Conservation (phyloP, 2,113 vertebrate species). For the Smithornis capensis region DNA sequence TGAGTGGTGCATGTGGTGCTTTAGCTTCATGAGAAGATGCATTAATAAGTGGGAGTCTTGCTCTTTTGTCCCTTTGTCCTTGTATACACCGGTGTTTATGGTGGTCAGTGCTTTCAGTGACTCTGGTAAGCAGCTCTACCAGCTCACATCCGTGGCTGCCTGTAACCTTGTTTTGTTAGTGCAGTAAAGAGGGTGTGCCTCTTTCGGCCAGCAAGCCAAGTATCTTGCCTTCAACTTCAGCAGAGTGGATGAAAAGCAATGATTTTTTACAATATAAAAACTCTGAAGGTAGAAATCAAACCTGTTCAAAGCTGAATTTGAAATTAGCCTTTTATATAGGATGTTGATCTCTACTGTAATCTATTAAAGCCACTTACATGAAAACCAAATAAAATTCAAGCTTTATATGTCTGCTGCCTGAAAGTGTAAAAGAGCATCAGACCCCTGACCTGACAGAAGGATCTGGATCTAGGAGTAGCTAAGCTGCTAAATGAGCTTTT, state of each 20-base stretch:
- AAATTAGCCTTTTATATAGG: not conserved
- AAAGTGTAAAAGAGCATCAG: not conserved
- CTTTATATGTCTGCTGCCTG: not conserved
- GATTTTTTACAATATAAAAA: not conserved
- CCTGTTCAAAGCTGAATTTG: not conserved
- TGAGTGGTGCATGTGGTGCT: not conserved
- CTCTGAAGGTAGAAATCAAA: not conserved
- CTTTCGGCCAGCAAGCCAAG: not conserved
- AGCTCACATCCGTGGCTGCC: not conserved
- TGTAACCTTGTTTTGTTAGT: not conserved
- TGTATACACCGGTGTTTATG: not conserved
- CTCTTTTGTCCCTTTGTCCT: constrained; percentile 39
- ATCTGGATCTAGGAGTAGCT: not conserved
- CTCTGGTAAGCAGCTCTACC: not conserved
- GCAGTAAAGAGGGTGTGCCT: not conserved
- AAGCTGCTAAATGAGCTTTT: not conserved
- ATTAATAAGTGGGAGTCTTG: not conserved
- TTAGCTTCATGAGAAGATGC: not conserved
- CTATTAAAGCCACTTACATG: not conserved
- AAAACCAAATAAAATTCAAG: not conserved
- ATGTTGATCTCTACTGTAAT: not conserved
- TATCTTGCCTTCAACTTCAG: not conserved
- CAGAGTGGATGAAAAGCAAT: not conserved
- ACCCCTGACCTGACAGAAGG: not conserved
- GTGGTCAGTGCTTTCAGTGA: not conserved